A percentile compares a stretch with the other conserved stretches of the same genome.
phyloP scores from a whole-genome alignment of 2,888 invertebrate species.

The Anaspis maculata region DNA sequence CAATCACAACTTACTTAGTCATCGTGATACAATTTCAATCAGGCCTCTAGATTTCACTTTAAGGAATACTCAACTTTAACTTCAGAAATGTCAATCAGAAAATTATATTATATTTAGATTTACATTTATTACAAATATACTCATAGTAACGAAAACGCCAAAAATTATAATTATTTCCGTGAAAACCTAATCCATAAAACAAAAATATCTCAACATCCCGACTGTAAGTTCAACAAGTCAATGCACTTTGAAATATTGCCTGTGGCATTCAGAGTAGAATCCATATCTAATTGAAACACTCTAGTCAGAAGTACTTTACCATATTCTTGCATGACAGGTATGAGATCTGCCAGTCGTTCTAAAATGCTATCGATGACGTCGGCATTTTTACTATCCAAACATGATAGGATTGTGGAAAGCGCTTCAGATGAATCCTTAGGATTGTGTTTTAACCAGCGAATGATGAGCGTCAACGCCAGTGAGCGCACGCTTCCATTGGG shows the following conservation, averaged over 20 bases:
- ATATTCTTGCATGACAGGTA: conserved; percentile 78
- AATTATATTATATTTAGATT: too few relatives aligned
- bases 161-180: too few relatives aligned
- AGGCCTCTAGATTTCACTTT: too few relatives aligned
- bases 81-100: too few relatives aligned
- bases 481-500: conserved; percentile 56
- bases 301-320: conserved; percentile 68
- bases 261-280: conserved; percentile 68
- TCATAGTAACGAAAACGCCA: too few relatives aligned
- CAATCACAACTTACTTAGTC: too few relatives aligned
- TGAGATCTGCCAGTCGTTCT: conserved; percentile 75
- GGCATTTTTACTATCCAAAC: conserved; percentile 70
- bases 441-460: conserved; percentile 61
- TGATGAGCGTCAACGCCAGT: conserved; percentile 63
- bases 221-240: conserved; percentile 71
- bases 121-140: too few relatives aligned
- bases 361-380: conserved; percentile 72
- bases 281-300: conserved; percentile 76
- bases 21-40: too few relatives aligned
- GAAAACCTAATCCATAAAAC: too few relatives aligned
- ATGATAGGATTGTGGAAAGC: conserved; percentile 69
- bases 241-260: conserved; percentile 72
- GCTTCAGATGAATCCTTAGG: conserved; percentile 50
- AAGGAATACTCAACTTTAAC: too few relatives aligned
- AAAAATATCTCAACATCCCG: too few relatives aligned